Evolutionary conservation across 2,888 invertebrate species (phyloP).

Genomic region (Philopedon plagiatum): DNA sequence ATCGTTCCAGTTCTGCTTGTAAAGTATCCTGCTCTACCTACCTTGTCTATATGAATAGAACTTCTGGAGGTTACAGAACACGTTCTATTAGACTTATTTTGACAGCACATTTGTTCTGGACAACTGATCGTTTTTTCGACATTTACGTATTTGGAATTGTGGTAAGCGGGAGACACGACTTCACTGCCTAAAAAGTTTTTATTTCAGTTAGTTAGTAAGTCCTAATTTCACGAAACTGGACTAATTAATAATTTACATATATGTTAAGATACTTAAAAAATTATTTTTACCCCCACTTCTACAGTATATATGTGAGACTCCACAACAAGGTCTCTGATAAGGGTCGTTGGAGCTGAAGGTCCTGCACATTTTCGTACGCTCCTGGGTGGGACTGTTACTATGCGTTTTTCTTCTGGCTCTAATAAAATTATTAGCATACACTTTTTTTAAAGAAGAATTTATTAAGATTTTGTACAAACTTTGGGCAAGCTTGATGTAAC

Average conservation of each 20-base stretch:
- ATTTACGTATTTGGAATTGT: slow-evolving; percentile 6
- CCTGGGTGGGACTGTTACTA: slow-evolving; percentile 28
- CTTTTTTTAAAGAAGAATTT: not conserved
- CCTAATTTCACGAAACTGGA: not conserved
- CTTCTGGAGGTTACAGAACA: slow-evolving; percentile 6
- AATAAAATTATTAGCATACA: slow-evolving; percentile 5
- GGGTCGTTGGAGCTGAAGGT: slow-evolving; percentile 28
- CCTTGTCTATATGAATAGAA: slow-evolving; percentile 38
- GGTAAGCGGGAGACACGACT: not conserved
- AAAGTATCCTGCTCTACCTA: too few relatives aligned
- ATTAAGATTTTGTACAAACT: too few relatives aligned
- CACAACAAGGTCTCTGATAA: not conserved
- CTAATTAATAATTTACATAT: not conserved
- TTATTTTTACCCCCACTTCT: slow-evolving; percentile 13
- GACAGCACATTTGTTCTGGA: slow-evolving; percentile 47
- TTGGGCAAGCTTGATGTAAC: too few relatives aligned
- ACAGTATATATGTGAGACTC: slow-evolving; percentile 5
- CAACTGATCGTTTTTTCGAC: slow-evolving; percentile 52
- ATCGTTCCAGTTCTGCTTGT: too few relatives aligned
- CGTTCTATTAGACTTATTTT: not conserved
- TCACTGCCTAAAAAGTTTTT: not conserved
- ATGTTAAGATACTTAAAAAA: not conserved
- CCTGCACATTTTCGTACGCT: slow-evolving; percentile 29
- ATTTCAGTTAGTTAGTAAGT: too few relatives aligned
- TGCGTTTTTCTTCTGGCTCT: slow-evolving; percentile 33